These are phyloP conservation scores for Manacus vitellinus DNA, from an alignment of 2,113 vertebrate genomes.

Conservation along the genomic window DNA sequence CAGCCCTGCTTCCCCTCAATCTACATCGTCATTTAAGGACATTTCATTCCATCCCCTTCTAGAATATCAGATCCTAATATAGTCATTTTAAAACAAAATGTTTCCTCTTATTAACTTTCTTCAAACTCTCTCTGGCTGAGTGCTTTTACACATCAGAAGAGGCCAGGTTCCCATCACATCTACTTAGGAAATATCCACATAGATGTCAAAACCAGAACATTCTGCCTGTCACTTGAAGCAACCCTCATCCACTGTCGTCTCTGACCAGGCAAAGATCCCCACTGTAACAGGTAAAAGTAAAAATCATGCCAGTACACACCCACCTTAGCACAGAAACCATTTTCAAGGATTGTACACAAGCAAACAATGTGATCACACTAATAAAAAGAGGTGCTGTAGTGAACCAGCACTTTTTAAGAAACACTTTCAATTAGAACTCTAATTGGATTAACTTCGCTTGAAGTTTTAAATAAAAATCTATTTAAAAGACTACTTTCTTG, in stretches of 20 bases:
- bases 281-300: neutral
- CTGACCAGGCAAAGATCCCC: neutral
- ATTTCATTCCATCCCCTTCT: neutral
- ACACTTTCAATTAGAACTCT: neutral
- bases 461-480: neutral
- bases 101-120: neutral
- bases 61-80: neutral
- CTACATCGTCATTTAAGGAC: rapidly evolving
- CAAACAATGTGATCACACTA: neutral
- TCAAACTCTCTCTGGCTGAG: neutral
- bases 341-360: neutral
- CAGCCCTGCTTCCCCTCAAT: neutral
- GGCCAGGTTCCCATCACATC: neutral
- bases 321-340: neutral
- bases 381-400: neutral
- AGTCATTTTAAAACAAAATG: neutral
- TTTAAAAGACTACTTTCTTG: neutral
- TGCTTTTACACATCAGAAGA: neutral
- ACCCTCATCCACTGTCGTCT: neutral
- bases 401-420: neutral
- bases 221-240: neutral
- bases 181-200: neutral
- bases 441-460: neutral
- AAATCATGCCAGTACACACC: neutral
- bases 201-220: neutral